Evolutionary conservation across 2,888 invertebrate genomes (phyloP), one percentile per base, ranked within the genome.

Genomic region (Cecidostiba fungosa): DNA sequence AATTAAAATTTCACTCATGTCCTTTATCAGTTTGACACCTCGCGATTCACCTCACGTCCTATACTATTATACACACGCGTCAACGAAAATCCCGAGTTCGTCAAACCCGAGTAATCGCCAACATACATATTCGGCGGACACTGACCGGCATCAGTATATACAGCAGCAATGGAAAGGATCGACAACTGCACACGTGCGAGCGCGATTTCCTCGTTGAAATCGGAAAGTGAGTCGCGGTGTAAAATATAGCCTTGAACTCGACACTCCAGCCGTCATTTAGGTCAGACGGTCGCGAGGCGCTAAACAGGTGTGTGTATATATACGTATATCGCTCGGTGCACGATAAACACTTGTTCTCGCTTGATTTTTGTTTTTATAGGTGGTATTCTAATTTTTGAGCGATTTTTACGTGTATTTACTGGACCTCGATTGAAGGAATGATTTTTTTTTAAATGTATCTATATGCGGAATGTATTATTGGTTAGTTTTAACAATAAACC

Each of bases 161-260:
- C n/a, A n/a, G 29, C 76, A 29, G n/a, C 43, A 6, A 26, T 23
- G 39, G n/a, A 59, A 19, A 47, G 43, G 26, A 62, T 36, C 26
- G 77, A n/a, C 14, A 0, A 26, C 62, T 70, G 50, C 29, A 26
- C 66, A 26, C 16, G 59, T 36, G 69, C 5, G 54, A 4, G 54
- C n/a, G 54, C 54, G 39, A 70, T 23, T 12, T 36, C 26, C 70
- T 23, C 23, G 69, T 23, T 26, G 12, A 36, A 77, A 77, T 77
- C 50, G 70, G 77, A 74, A 79, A 84, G 79, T 36, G 47, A 84
- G 66, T 66, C 77, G 77, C 36, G 19, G 23, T 59, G 8, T n/a
- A 39, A 3, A 10, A 19, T 6, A 36, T 16, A 83, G 70, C 72
- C 70, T 70, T 77, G 77, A 83, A 77, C 70, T 70, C 72, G 54